These are phyloP conservation scores for Saturnia pavonia DNA, from an alignment of 2,888 invertebrate species.

Conservation along the genomic window DNA sequence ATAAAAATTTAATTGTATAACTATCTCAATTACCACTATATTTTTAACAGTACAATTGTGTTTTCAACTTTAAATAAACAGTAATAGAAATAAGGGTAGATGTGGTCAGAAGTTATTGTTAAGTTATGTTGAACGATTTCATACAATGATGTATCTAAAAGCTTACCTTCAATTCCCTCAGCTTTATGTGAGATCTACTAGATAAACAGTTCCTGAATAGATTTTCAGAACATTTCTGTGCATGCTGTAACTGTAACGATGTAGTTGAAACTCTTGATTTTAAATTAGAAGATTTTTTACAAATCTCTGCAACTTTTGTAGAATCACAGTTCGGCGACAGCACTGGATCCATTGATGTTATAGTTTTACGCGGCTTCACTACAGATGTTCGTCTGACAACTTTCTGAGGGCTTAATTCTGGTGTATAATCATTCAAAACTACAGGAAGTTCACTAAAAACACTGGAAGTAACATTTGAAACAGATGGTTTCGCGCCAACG, in stretches of 20 bases:
- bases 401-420: conserved; percentile 42
- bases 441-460: conserved; percentile 64
- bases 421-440: conserved; percentile 61
- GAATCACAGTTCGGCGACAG: conserved; percentile 47
- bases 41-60: not conserved
- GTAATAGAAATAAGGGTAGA: not conserved
- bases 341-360: conserved; percentile 62
- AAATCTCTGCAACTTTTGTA: conserved; percentile 30
- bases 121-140: not conserved
- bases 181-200: conserved; percentile 59
- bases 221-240: conserved; percentile 49
- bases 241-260: conserved; percentile 39
- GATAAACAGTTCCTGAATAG: conserved; percentile 57
- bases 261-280: conserved; percentile 52
- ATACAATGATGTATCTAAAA: not conserved
- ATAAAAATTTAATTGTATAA: no score
- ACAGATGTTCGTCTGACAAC: conserved; percentile 46
- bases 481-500: conserved; percentile 66
- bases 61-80: not conserved
- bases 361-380: conserved; percentile 64
- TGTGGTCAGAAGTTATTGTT: not conserved
- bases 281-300: conserved; percentile 36
- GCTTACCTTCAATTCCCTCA: conserved; percentile 66
- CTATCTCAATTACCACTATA: no score
- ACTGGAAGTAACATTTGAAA: conserved; percentile 55